A percentile compares a stretch with the other conserved stretches of the same genome.
phyloP scores from a whole-genome alignment of 2,888 invertebrate genomes.

The Andrena praecox region DNA sequence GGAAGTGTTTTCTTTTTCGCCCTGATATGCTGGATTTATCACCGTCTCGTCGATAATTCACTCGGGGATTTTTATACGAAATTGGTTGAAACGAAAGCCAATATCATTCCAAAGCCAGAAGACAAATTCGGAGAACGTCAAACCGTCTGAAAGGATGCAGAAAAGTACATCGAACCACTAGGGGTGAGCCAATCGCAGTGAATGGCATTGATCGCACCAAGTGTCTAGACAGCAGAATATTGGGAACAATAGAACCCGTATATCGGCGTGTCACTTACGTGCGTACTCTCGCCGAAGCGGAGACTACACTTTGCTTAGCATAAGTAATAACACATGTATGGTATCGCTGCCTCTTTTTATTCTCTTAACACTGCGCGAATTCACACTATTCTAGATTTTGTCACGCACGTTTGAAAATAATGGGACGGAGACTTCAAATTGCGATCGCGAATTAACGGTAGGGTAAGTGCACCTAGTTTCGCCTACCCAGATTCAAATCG shows the following conservation, averaged over 20 bases:
- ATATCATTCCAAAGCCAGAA: no score
- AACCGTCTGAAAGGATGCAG: no score
- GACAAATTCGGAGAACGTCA: no score
- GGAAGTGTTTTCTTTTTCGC: no score
- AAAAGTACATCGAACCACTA: not conserved
- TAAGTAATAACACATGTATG: no score
- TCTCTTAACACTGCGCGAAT: not conserved
- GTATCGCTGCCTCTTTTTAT: not conserved
- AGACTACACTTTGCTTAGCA: not conserved
- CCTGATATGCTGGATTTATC: no score
- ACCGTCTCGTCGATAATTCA: no score
- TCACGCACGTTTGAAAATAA: not conserved
- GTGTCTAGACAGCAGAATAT: slow-evolving; percentile 33
- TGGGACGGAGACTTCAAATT: not conserved
- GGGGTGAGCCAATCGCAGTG: not conserved
- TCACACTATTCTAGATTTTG: not conserved
- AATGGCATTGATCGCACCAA: slow-evolving; percentile 32
- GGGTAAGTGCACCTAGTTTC: no score
- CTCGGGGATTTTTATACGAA: no score
- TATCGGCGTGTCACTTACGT: slow-evolving; percentile 10
- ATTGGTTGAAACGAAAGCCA: no score
- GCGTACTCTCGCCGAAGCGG: not conserved
- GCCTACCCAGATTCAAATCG: no score
- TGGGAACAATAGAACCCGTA: slow-evolving; percentile 6
- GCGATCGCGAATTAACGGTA: no score